Evolutionary conservation across 2,113 vertebrate species (phyloP).

Genomic region (Psammodynastes pulverulentus): DNA sequence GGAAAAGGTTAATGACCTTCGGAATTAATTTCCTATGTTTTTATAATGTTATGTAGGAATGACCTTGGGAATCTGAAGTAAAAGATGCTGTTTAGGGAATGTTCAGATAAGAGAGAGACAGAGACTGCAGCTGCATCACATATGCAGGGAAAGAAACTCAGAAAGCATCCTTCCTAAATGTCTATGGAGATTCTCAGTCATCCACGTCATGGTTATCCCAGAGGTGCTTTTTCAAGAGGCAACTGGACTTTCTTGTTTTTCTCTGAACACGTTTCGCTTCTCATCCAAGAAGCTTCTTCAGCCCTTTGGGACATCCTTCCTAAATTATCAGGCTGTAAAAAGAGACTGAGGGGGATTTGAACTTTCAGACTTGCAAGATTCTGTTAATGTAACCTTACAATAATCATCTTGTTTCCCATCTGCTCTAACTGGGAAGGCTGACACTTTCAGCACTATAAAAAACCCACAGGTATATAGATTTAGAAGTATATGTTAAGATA

Average conservation of each 20-base stretch:
- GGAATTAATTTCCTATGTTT: neutral
- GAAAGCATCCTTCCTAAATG: neutral
- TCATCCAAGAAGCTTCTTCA: too few species aligned
- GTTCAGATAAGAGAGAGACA: neutral
- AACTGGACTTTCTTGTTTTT: too few species aligned
- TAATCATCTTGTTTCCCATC: neutral
- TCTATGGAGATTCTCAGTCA: too few species aligned
- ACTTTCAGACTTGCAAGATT: neutral
- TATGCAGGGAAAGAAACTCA: neutral
- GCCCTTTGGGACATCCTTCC: neutral
- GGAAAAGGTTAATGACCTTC: neutral
- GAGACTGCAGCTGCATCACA: neutral
- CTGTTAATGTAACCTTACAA: neutral
- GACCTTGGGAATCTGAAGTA: neutral
- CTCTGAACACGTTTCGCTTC: too few species aligned
- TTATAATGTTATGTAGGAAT: neutral
- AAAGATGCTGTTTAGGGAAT: neutral
- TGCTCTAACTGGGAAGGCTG: neutral
- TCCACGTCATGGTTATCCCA: too few species aligned
- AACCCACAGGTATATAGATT: neutral
- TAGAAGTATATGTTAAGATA: neutral
- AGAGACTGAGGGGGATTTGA: neutral
- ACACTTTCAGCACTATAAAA: neutral
- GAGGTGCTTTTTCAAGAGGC: too few species aligned
- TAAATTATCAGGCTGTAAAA: neutral